These are phyloP conservation scores for Crematogaster levior DNA, from an alignment of 2,888 invertebrate genomes.

Conservation along the genomic window DNA sequence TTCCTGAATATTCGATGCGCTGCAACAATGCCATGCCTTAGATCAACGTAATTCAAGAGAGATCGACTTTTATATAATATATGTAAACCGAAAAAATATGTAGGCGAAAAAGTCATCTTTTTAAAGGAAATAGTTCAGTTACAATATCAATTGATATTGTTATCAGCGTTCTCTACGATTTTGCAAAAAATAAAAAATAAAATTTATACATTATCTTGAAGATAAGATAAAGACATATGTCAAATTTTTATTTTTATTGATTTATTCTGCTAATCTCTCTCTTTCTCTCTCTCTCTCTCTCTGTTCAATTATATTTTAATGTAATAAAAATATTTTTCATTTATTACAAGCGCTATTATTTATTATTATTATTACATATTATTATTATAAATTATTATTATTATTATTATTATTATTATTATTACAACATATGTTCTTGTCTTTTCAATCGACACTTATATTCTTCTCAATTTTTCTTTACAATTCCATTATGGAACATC, in stretches of 20 bases:
- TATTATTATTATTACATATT: no score
- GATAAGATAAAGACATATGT: not conserved
- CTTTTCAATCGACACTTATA: slow-evolving; percentile 10
- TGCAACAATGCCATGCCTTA: not conserved
- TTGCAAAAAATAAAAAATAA: not conserved
- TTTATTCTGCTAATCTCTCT: not conserved
- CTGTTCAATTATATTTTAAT: not conserved
- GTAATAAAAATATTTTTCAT: not conserved
- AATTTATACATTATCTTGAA: not conserved
- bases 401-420: slow-evolving; percentile 2
- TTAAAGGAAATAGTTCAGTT: not conserved
- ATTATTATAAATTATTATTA: no score
- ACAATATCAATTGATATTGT: not conserved
- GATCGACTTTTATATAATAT: not conserved
- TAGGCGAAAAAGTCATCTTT: not conserved
- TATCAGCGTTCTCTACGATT: not conserved
- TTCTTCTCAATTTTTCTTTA: not conserved
- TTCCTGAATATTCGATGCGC: slow-evolving; percentile 5
- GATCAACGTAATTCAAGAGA: not conserved
- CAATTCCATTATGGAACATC: not conserved
- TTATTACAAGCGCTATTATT: no score
- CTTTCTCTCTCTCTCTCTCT: no score
- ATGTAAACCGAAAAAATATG: not conserved
- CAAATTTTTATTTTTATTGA: not conserved
- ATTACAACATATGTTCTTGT: not conserved